Evolutionary conservation across 23 tunicate species (phyloP).

Genomic region (Ascidia mentula): DNA sequence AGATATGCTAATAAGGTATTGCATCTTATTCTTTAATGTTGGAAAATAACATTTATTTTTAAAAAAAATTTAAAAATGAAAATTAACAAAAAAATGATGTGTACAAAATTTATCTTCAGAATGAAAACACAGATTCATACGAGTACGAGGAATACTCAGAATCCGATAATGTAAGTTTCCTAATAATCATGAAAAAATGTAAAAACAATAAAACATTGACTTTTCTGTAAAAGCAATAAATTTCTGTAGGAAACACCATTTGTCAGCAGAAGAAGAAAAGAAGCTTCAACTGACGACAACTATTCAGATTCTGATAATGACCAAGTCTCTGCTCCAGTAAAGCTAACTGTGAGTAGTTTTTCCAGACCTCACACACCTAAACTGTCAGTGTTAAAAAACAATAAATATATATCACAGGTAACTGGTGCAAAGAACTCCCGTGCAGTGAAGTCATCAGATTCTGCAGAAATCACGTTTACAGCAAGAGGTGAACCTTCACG

Average conservation of each 20-base stretch:
- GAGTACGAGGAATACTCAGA: conserved; percentile 25
- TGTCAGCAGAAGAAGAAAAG: neutral
- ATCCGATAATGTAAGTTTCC: conserved; percentile 31
- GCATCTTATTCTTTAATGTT: neutral
- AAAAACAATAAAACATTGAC: neutral
- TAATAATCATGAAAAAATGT: too few relatives aligned
- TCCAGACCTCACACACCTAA: neutral
- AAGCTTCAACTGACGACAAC: neutral
- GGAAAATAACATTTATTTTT: neutral
- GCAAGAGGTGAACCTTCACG: conserved; percentile 81
- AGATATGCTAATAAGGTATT: neutral
- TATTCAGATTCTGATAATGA: neutral
- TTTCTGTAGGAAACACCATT: neutral
- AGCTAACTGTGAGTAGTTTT: neutral
- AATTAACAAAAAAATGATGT: too few relatives aligned
- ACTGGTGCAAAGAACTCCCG: too few relatives aligned
- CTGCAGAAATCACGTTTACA: conserved; percentile 12
- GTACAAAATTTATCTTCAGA: neutral
- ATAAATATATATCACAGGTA: neutral
- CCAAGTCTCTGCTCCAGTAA: neutral
- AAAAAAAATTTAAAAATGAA: too few relatives aligned
- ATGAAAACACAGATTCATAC: neutral
- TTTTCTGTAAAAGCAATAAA: neutral
- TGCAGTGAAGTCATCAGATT: neutral
- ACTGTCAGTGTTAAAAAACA: neutral